Evolutionary conservation across 2,113 vertebrate species (phyloP).

Genomic region (Sakesphorus luctuosus): DNA sequence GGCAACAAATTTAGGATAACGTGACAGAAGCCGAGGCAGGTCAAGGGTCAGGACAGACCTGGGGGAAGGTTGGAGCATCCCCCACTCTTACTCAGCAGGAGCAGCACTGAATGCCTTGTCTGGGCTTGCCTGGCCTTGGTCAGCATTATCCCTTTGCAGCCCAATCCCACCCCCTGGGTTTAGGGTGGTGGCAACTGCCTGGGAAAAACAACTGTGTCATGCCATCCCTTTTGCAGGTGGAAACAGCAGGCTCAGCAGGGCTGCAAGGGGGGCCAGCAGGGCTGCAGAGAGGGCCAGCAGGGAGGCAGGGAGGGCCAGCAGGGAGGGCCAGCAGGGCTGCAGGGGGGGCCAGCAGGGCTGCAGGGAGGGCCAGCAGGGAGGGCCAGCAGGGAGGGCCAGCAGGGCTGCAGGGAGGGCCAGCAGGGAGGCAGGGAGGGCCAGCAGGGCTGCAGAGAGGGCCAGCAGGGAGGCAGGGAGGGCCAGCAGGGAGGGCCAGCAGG

Average conservation of each 20-base stretch:
- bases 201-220: conserved; percentile 1
- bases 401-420: no score
- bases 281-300: not conserved
- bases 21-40: not conserved
- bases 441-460: no score
- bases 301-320: no score
- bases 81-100: not conserved
- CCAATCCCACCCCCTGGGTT: conserved; percentile 19
- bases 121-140: conserved; percentile 43
- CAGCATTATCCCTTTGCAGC: conserved; percentile 9
- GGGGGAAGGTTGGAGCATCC: not conserved
- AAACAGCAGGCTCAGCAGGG: not conserved
- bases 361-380: no score
- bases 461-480: no score
- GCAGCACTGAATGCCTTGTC: not conserved
- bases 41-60: not conserved
- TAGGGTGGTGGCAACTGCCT: not conserved
- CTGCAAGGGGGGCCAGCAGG: not conserved
- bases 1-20: not conserved
- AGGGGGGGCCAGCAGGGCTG: no score
- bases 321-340: no score
- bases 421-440: no score
- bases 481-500: no score
- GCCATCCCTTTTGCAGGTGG: not conserved
- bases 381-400: no score